Evolutionary conservation across 2,113 vertebrate genomes (phyloP).

Genomic region (Charadrius vociferus): DNA sequence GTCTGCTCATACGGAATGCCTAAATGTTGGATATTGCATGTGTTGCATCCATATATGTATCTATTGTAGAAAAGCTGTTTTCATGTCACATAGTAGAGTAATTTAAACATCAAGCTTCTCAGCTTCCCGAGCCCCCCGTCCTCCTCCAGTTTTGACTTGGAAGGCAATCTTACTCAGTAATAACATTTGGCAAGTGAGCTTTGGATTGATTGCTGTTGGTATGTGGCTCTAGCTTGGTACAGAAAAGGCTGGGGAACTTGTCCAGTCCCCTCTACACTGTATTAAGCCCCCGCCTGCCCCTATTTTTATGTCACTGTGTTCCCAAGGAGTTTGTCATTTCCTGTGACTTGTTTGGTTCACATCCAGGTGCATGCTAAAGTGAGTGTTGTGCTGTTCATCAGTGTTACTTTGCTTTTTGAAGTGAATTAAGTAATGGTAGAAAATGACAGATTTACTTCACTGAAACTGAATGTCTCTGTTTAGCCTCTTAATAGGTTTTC

Average conservation of each 20-base stretch:
- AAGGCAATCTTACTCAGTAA: not conserved
- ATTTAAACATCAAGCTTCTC: not conserved
- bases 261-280: not conserved
- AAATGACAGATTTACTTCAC: not conserved
- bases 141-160: not conserved
- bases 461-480: not conserved
- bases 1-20: accelerated
- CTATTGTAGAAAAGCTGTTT: not conserved
- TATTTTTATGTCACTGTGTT: not conserved
- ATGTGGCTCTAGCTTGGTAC: not conserved
- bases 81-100: not conserved
- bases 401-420: not conserved
- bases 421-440: not conserved
- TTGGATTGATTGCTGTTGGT: not conserved
- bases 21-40: not conserved
- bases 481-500: not conserved
- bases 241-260: not conserved
- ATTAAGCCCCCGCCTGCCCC: not conserved
- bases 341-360: not conserved
- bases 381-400: not conserved
- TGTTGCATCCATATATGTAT: not conserved
- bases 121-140: not conserved
- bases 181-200: not conserved
- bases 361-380: not conserved
- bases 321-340: not conserved